Percentiles rank a stretch among this genome's conserved stretches.
Evolutionary conservation across 2,888 invertebrate species (phyloP).

Genomic region (Amblyjoppa proteus): DNA sequence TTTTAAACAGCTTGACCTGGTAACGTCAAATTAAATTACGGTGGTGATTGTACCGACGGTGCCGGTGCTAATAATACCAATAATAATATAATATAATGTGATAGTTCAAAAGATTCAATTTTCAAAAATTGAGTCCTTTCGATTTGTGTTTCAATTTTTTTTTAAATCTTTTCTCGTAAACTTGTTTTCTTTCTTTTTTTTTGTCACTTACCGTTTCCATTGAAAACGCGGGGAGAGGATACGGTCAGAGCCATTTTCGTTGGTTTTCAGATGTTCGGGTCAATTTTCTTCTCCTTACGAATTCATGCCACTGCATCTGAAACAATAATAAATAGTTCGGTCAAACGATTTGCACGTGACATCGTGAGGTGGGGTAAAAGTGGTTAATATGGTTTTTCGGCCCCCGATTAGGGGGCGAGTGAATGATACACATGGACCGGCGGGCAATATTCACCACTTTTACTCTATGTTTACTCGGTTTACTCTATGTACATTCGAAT

Average conservation of each 20-base stretch:
- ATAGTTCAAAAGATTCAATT: neutral
- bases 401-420: neutral
- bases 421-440: no score
- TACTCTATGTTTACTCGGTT: no score
- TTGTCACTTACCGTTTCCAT: slow-evolving; percentile 80
- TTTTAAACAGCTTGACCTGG: neutral
- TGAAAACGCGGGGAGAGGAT: slow-evolving; percentile 80
- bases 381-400: neutral
- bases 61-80: neutral
- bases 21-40: neutral
- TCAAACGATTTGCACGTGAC: slow-evolving; percentile 6
- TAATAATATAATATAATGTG: neutral
- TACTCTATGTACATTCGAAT: neutral
- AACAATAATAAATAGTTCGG: slow-evolving; percentile 49
- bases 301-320: slow-evolving; percentile 63
- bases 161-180: neutral
- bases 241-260: slow-evolving; percentile 80
- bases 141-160: no score
- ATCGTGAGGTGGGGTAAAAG: neutral
- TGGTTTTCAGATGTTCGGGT: slow-evolving; percentile 55
- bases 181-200: neutral
- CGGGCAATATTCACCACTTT: no score
- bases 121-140: neutral
- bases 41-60: neutral
- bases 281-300: slow-evolving; percentile 5